Evolutionary conservation across 37 sponge, comb jelly and placozoan species (phyloP), one percentile per base, ranked within the genome.

Genomic region (Crambe crambe): DNA sequence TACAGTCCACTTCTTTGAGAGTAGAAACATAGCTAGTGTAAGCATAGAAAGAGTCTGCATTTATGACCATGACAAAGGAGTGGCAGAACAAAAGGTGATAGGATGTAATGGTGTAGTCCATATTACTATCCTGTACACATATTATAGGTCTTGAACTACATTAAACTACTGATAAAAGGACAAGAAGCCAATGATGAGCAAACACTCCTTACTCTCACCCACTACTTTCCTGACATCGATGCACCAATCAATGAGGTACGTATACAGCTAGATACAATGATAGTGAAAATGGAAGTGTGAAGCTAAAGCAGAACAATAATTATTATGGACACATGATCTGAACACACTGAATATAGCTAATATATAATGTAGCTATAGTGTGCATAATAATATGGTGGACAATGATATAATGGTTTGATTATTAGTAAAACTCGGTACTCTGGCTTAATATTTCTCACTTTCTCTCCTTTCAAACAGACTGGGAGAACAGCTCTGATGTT

Each of bases 401-500:
- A n/a, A 18, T 18, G 15, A 51, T 51, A 9, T n/a, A n/a, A n/a
- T n/a, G n/a, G n/a, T n/a, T n/a, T n/a, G 15, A 51, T 51, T 18
- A 9, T 51, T 51, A 15, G 54, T 51, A 51, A 18, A 18, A 15
- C 54, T 9, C 9, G 15, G 15, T 51, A 15, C 15, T 15, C 15
- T 9, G 9, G 15, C 9, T 51, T 9, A 51, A 51, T 51, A 15
- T 51, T 51, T 9, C 54, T 58, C 21, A 58, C n/a, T n/a, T n/a
- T n/a, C n/a, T n/a, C n/a, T n/a, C n/a, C n/a, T n/a, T 31, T 65
- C n/a, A n/a, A n/a, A 30, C 10, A 65, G 66, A 34, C 25, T 3
- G 66, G 66, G 31, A 65, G 66, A 30, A 30, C 66, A 31, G 32
- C 30, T 34, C 35, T 65, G 30, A 18, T 65, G 66, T 65, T 65